Evolutionary conservation across 2,888 invertebrate genomes (phyloP).

Genomic region (Blera fallax): DNA sequence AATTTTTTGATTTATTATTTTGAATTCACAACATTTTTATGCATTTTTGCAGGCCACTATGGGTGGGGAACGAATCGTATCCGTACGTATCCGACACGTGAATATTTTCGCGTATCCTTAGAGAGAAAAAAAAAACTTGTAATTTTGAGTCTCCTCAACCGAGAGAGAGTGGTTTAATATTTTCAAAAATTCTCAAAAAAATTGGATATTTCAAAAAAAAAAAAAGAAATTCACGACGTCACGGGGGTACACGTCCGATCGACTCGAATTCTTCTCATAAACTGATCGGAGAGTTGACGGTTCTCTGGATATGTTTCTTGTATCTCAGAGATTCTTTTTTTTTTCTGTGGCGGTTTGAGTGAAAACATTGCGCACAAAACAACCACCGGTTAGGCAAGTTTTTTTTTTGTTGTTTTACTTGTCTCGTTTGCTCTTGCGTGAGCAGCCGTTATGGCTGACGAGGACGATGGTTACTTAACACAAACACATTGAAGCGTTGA

Average conservation of each 20-base stretch:
- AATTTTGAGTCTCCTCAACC: constrained; percentile 46
- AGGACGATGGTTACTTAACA: constrained; percentile 59
- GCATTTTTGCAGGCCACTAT: constrained; percentile 50
- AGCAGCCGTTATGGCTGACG: constrained; percentile 17
- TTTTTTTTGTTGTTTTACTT: constrained; percentile 40
- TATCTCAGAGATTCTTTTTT: constrained; percentile 66
- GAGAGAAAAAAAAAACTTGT: neutral
- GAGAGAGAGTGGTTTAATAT: constrained; percentile 69
- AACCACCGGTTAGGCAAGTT: constrained; percentile 72
- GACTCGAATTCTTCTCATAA: constrained; percentile 79
- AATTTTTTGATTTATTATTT: constrained; percentile 43
- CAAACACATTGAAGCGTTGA: constrained; percentile 28
- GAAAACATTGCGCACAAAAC: constrained; percentile 42
- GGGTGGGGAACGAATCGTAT: constrained; percentile 27
- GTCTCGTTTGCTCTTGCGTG: constrained; percentile 70
- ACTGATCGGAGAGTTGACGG: constrained; percentile 76
- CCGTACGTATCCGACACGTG: constrained; percentile 49
- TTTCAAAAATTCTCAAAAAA: constrained; percentile 46
- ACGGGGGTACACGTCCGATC: constrained; percentile 76
- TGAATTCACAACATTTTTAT: constrained; percentile 62
- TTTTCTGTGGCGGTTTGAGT: constrained; percentile 13
- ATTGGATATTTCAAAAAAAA: constrained; percentile 63
- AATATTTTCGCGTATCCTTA: constrained; percentile 6
- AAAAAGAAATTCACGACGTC: constrained; percentile 72
- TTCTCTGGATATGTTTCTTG: constrained; percentile 66